Conservation (phyloP, 1,140 invertebrate species). For the Acarapis woodi region DNA sequence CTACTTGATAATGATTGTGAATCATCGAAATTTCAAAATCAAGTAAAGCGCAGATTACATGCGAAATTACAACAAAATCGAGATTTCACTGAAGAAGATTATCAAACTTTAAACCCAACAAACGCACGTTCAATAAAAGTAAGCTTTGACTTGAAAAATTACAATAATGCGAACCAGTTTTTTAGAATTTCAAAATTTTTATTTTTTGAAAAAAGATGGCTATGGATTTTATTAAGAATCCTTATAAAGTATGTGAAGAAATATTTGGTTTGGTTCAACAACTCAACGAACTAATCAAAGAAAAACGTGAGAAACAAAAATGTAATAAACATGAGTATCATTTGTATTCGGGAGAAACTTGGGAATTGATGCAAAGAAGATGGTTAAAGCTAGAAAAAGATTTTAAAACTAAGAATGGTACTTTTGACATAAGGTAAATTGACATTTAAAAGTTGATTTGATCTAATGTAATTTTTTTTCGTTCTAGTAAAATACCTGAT, state of each 20-base stretch:
- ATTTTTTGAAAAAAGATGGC: no score
- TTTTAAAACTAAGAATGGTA: constrained; percentile 58
- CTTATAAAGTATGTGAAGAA: constrained; percentile 64
- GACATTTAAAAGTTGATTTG: no score
- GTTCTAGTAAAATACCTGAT: constrained; percentile 94
- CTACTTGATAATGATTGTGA: constrained; percentile 90
- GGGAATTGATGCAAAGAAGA: constrained; percentile 86
- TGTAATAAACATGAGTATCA: constrained; percentile 33
- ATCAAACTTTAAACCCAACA: constrained; percentile 58
- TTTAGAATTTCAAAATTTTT: no score
- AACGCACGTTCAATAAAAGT: constrained; percentile 44
- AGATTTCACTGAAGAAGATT: constrained; percentile 60
- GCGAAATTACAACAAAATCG: constrained; percentile 67
- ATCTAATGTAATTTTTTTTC: no score
- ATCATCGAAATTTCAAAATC: constrained; percentile 75
- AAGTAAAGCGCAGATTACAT: constrained; percentile 76
- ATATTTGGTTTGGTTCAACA: constrained; percentile 58
- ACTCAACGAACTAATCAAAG: constrained; percentile 45
- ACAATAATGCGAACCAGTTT: constrained; percentile 46
- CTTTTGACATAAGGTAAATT: constrained; percentile 93
- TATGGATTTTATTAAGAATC: constrained; percentile 72
- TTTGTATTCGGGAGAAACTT: constrained; percentile 90
- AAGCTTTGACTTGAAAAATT: no score
- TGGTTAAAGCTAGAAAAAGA: constrained; percentile 99
- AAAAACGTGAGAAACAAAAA: constrained; percentile 38